Evolutionary conservation across 2,888 invertebrate species (phyloP).

Genomic region (Agelastica alni): DNA sequence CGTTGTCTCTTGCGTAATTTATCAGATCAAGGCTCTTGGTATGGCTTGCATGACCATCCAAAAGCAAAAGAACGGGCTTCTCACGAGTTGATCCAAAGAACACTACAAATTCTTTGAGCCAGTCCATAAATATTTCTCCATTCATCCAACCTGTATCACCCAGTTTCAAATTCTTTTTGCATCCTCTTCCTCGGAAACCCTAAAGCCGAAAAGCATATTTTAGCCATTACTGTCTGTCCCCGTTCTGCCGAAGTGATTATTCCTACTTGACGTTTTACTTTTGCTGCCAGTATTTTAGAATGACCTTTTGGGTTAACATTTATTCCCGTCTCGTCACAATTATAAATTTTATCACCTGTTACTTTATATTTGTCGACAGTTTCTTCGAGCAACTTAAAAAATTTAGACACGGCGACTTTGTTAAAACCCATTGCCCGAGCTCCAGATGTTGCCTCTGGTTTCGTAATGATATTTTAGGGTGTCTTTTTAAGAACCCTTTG

Average conservation of each 20-base stretch:
- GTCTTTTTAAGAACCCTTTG: background rate
- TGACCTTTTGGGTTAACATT: too few relatives aligned
- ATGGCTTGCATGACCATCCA: too few relatives aligned
- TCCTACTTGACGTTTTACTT: background rate
- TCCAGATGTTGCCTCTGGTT: too few relatives aligned
- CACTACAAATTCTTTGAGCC: background rate
- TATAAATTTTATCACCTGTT: background rate
- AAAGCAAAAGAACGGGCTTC: background rate
- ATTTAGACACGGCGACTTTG: too few relatives aligned
- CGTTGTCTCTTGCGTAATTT: too few relatives aligned
- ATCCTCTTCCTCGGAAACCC: background rate
- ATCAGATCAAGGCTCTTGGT: too few relatives aligned
- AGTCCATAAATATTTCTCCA: background rate
- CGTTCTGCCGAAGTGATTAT: background rate
- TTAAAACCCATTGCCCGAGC: too few relatives aligned
- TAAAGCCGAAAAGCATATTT: too few relatives aligned
- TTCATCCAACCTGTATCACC: background rate
- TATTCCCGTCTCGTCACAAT: background rate
- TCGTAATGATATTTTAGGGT: background rate
- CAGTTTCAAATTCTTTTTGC: background rate
- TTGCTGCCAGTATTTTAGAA: too few relatives aligned
- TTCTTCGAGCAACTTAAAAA: background rate
- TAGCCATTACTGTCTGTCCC: background rate
- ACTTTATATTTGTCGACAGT: background rate
- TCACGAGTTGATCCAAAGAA: slow-evolving; percentile 1